Evolutionary conservation across 2,888 invertebrate species (phyloP).

Genomic region (Ypsolopha sequella): DNA sequence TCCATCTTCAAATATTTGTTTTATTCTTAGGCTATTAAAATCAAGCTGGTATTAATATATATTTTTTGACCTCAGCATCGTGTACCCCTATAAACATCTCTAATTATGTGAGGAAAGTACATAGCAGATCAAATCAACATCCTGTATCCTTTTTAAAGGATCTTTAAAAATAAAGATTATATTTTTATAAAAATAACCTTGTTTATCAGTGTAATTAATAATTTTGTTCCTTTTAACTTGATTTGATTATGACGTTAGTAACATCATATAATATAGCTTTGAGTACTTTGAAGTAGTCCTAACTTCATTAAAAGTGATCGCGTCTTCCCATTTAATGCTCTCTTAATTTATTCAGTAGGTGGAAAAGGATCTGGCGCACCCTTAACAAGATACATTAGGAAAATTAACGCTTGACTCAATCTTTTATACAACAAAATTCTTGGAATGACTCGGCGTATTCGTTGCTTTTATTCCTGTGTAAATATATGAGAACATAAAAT

Average conservation of each 20-base stretch:
- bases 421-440: conserved; percentile 39
- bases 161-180: too few relatives aligned
- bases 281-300: conserved; percentile 14
- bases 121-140: too few relatives aligned
- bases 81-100: too few relatives aligned
- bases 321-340: conserved; percentile 40
- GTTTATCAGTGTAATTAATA: too few relatives aligned
- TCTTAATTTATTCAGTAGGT: conserved; percentile 48
- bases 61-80: too few relatives aligned
- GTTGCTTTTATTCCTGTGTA: background rate
- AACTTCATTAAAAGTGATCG: conserved; percentile 36
- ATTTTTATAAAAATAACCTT: too few relatives aligned
- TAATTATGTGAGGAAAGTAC: too few relatives aligned
- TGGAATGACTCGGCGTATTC: conserved; percentile 36
- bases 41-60: too few relatives aligned
- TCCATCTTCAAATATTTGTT: too few relatives aligned
- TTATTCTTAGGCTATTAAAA: too few relatives aligned
- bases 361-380: conserved; percentile 34
- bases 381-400: conserved; percentile 58
- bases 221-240: conserved; percentile 7
- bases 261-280: conserved; percentile 12
- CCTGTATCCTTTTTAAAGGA: too few relatives aligned
- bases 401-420: conserved; percentile 53
- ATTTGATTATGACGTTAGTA: background rate
- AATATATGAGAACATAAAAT: background rate